These are phyloP conservation scores for Rhizoglyphus robini DNA, from an alignment of 1,140 invertebrate genomes.

Conservation along the genomic window DNA sequence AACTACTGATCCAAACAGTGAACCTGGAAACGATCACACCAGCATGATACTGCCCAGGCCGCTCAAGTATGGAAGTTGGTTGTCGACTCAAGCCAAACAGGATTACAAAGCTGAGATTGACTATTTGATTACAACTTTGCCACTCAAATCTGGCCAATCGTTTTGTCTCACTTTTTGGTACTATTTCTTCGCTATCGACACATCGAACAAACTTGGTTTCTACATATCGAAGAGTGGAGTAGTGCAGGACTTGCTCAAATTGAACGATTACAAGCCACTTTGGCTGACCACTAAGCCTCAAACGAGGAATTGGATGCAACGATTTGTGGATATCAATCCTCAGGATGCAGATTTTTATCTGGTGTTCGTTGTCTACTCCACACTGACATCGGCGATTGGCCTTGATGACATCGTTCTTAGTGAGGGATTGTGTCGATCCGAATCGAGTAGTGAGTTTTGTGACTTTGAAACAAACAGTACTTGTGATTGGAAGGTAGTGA, in stretches of 20 bases:
- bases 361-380: neutral
- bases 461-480: conserved; percentile 2
- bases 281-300: neutral
- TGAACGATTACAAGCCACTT: no score
- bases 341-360: neutral
- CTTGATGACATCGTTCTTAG: neutral
- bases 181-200: neutral
- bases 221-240: no score
- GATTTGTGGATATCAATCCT: neutral
- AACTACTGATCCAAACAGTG: neutral
- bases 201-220: no score
- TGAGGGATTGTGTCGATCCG: neutral
- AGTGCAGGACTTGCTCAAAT: neutral
- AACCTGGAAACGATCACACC: neutral
- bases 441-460: neutral
- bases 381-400: neutral
- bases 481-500: neutral
- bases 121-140: neutral
- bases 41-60: neutral
- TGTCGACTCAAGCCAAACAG: neutral
- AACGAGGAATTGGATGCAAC: neutral
- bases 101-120: neutral
- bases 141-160: neutral
- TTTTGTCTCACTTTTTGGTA: neutral
- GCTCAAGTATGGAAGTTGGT: conserved; percentile 6